Conservation (phyloP, 2,113 vertebrate genomes). For the Melospiza melodia region DNA sequence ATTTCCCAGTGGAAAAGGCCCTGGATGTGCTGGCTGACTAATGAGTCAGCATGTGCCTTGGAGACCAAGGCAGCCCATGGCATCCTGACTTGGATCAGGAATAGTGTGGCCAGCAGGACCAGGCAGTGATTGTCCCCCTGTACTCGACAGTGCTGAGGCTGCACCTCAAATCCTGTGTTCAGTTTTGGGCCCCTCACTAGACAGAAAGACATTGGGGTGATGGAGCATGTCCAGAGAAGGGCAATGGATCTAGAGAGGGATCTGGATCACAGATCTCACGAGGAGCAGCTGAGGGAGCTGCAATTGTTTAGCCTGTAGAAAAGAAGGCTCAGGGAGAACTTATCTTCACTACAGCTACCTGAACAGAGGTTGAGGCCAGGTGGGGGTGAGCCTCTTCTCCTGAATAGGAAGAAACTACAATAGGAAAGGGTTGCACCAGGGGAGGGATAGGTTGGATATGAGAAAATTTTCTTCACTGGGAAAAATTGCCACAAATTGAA, state of each 20-base stretch:
- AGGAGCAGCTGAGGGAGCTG: not conserved
- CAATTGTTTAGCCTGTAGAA: accelerated
- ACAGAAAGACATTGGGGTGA: not conserved
- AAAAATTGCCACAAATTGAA: not conserved
- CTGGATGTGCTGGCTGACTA: not conserved
- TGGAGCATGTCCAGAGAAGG: not conserved
- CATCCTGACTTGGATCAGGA: not conserved
- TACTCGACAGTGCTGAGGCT: accelerated
- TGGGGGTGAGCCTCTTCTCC: not conserved
- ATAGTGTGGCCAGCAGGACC: not conserved
- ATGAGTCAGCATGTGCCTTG: accelerated
- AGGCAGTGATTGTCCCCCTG: not conserved
- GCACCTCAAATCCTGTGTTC: no score
- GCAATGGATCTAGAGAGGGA: not conserved
- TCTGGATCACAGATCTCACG: not conserved
- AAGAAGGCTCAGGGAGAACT: not conserved
- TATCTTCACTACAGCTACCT: not conserved
- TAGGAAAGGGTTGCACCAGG: not conserved
- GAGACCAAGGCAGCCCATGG: not conserved
- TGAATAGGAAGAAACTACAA: not conserved
- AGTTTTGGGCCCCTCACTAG: not conserved
- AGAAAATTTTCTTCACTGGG: not conserved
- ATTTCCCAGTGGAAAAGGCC: not conserved
- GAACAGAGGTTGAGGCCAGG: not conserved
- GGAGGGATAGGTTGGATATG: not conserved